Conservation (phyloP, 2,797 vertebrate genomes). For the Cyprinodon diabolis region DNA sequence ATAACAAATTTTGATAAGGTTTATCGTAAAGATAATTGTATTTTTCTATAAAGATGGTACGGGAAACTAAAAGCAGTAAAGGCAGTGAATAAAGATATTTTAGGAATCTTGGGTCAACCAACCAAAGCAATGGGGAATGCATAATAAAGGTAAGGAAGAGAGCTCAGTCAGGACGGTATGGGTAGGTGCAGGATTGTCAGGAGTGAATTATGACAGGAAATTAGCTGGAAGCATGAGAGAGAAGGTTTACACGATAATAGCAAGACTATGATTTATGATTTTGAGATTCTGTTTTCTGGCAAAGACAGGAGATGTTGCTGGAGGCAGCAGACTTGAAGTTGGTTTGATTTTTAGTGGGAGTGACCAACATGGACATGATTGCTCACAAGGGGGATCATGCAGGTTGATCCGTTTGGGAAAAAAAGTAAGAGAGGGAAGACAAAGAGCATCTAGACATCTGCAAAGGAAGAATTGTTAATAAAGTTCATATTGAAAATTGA, state of each 20-base stretch:
- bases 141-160: neutral
- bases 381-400: neutral
- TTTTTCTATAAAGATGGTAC: neutral
- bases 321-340: neutral
- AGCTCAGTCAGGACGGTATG: neutral
- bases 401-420: neutral
- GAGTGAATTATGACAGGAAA: conserved; percentile 9
- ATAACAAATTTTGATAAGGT: neutral
- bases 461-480: neutral
- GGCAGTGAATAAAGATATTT: neutral
- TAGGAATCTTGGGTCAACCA: neutral
- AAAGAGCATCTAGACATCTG: neutral
- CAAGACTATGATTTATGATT: conserved; percentile 3
- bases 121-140: neutral
- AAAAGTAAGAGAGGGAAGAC: neutral
- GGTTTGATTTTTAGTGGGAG: neutral
- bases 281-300: neutral
- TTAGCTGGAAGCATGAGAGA: conserved; percentile 4
- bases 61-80: neutral
- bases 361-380: neutral
- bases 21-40: neutral
- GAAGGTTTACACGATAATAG: neutral
- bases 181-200: neutral
- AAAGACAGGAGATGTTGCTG: conserved; percentile 2
- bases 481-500: neutral